A percentile compares a stretch with the other conserved stretches of the same genome.
phyloP scores from a whole-genome alignment of 2,888 invertebrate species.

The Leptinotarsa peninsularis region DNA sequence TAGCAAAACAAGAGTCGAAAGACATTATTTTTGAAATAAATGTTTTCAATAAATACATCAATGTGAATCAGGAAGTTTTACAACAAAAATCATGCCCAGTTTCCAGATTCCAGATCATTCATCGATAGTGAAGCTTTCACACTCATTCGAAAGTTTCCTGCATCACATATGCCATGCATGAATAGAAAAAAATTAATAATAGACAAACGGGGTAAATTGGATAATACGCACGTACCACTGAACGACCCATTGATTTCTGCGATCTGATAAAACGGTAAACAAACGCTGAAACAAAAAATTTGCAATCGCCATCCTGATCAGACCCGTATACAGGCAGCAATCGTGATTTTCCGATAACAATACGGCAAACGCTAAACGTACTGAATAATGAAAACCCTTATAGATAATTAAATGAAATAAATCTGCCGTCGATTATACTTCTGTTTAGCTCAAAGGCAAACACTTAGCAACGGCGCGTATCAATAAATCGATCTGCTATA shows the following conservation, averaged over 20 bases:
- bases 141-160: conserved; percentile 1
- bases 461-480: conserved; percentile 29
- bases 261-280: conserved; percentile 32
- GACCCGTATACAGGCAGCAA: conserved; percentile 33
- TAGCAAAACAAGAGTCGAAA: too few relatives aligned
- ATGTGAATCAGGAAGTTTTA: too few relatives aligned
- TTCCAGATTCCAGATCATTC: too few relatives aligned
- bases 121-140: background rate
- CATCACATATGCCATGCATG: conserved; percentile 11
- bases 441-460: conserved; percentile 38
- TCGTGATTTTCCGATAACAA: conserved; percentile 32
- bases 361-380: conserved; percentile 11
- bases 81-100: too few relatives aligned
- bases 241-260: conserved; percentile 29
- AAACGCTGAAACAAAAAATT: conserved; percentile 31
- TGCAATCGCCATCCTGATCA: conserved; percentile 22
- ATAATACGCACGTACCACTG: conserved; percentile 25
- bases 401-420: conserved; percentile 38
- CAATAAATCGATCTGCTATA: conserved; percentile 39
- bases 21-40: too few relatives aligned
- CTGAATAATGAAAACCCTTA: conserved; percentile 35
- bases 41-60: too few relatives aligned
- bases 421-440: conserved; percentile 37
- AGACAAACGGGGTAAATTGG: conserved; percentile 19
- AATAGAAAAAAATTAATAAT: background rate